Evolutionary conservation across 2,888 invertebrate species (phyloP).

Genomic region (Cordilura impudica): DNA sequence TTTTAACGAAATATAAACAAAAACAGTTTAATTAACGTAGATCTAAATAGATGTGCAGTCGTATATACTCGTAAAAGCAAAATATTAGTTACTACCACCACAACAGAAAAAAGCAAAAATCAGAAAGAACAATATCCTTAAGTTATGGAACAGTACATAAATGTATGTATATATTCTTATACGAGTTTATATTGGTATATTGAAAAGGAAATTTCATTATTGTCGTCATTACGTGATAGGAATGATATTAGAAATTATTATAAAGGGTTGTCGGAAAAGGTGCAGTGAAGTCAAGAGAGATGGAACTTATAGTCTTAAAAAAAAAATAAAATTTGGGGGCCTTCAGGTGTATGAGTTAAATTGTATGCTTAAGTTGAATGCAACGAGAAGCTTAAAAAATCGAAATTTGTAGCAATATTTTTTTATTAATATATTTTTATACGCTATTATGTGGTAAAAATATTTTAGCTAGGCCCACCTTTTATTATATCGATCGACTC

Average conservation of each 20-base stretch:
- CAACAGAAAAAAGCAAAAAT: constrained; percentile 41
- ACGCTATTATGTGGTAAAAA: no score
- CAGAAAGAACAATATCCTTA: constrained; percentile 59
- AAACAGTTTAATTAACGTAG: constrained; percentile 54
- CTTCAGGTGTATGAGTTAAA: no score
- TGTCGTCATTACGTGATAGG: constrained; percentile 36
- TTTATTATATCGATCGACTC: no score
- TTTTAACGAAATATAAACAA: constrained; percentile 47
- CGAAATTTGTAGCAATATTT: no score
- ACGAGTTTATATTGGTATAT: background rate
- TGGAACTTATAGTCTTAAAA: no score
- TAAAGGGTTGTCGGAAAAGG: constrained; percentile 1
- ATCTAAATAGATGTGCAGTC: constrained; percentile 16
- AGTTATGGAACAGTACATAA: constrained; percentile 53
- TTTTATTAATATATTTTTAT: no score
- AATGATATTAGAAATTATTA: constrained; percentile 21
- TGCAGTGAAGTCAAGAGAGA: no score
- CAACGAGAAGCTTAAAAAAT: no score
- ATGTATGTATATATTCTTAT: constrained; percentile 1
- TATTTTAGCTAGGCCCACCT: no score
- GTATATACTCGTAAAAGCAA: background rate
- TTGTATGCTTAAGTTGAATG: no score
- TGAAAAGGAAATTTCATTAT: constrained; percentile 17
- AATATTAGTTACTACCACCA: constrained; percentile 35
- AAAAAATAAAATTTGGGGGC: background rate